Base-by-base conservation (phyloP, 1,140 invertebrate genomes). In the Pogonognathellus flavescens region DNA sequence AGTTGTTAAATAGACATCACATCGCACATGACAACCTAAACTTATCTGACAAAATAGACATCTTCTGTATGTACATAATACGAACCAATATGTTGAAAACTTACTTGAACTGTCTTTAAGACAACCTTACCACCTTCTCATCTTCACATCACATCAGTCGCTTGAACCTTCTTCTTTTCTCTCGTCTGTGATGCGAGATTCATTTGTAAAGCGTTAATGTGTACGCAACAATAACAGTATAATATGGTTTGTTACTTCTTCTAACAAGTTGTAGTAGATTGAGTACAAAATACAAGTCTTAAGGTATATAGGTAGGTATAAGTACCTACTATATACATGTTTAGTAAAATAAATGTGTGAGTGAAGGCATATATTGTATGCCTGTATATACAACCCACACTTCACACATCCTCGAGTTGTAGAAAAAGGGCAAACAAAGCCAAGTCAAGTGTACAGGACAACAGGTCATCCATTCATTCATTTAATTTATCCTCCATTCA, bases 401-500 rank as follows among this genome's bases (percentile, higher is more conserved):
- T 66, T 66, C 62, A 66, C 62, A 66, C 62, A 66, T 66, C 62
- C 62, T 66, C 22, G 62, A 66, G 62, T 66, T 25, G 9, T 25
- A 66, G 22, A 41, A 41, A 41, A 41, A 41, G 31, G 62, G 20
- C 62, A 66, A 41, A 41, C 31, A 41, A 41, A 66, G 62, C 62
- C 31, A 25, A 66, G 62, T 66, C 62, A 66, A 66, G 62, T 66
- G 62, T 66, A 66, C 62, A 20, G 62, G 22, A 66, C 62, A 25
- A 66, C 62, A 66, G 62, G 62, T 66, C 62, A 25, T 66, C 62
- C 62, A 66, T 66, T 66, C 62, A 66, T 66, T 66, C 62, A 66
- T 66, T 66, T 66, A 66, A 66, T 66, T 66, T 66, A 66, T 66
- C 20, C 62, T 66, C 62, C 22, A 66, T 66, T 66, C 62, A 66